phyloP scores from a whole-genome alignment of 2,113 vertebrate genomes.

The Coptodon rendalli region DNA sequence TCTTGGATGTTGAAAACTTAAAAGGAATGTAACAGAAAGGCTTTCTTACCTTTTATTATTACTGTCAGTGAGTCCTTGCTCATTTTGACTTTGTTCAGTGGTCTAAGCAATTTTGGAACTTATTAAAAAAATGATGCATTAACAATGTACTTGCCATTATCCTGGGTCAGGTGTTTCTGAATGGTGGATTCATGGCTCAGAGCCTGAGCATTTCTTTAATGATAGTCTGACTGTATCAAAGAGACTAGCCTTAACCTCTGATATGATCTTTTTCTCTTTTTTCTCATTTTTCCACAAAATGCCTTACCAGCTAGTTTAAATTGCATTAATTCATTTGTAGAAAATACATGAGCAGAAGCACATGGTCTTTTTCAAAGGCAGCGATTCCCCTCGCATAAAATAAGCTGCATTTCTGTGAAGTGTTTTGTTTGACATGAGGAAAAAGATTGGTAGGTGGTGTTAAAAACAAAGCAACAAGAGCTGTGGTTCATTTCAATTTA shows the following conservation, averaged over 20 bases:
- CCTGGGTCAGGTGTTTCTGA: conserved; percentile 55
- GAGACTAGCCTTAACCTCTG: conserved; percentile 52
- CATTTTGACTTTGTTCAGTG: conserved; percentile 59
- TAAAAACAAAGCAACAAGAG: neutral
- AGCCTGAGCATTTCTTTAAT: conserved; percentile 62
- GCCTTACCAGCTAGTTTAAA: conserved; percentile 11
- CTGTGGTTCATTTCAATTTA: neutral
- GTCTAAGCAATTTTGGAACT: conserved; percentile 69
- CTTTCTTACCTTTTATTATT: conserved; percentile 70
- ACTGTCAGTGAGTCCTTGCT: conserved; percentile 52
- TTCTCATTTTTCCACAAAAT: conserved; percentile 34
- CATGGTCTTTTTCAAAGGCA: neutral
- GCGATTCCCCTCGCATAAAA: neutral
- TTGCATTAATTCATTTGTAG: conserved; percentile 38
- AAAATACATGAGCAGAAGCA: conserved; percentile 1
- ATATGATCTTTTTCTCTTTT: conserved; percentile 58
- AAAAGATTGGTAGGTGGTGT: neutral
- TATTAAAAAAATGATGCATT: conserved; percentile 71
- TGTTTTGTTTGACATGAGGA: conserved; percentile 8
- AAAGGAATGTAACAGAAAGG: conserved; percentile 68
- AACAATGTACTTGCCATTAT: conserved; percentile 69
- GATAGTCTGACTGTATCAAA: conserved; percentile 64
- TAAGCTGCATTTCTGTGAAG: neutral
- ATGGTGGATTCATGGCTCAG: conserved; percentile 57
- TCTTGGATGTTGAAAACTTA: conserved; percentile 66